Conservation (phyloP, 2,113 vertebrate genomes). For the Nestor notabilis region DNA sequence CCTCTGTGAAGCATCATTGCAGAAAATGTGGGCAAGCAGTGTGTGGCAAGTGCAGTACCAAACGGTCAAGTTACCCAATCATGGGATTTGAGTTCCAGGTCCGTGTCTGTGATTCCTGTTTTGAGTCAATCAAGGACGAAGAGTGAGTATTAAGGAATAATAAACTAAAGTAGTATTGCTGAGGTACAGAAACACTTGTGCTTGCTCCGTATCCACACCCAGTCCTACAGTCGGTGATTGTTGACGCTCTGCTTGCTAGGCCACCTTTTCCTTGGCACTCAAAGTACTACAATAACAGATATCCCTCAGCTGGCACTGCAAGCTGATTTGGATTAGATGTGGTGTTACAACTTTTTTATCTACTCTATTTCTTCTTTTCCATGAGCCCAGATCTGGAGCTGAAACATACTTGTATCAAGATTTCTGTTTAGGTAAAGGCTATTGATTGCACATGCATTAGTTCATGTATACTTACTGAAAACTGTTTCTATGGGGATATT, state of each 20-base stretch:
- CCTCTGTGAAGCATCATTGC: constrained; percentile 88
- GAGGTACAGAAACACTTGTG: background rate
- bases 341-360: background rate
- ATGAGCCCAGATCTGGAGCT: background rate
- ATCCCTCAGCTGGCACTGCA: background rate
- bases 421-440: background rate
- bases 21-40: constrained; percentile 95
- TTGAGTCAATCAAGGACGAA: constrained; percentile 92
- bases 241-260: background rate
- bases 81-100: constrained; percentile 99
- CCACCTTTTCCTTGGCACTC: background rate
- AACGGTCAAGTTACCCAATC: constrained; percentile 89
- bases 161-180: background rate
- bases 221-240: background rate
- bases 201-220: background rate
- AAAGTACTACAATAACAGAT: background rate
- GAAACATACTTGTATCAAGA: background rate
- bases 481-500: background rate
- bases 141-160: constrained; percentile 84
- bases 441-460: background rate
- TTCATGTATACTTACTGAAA: background rate
- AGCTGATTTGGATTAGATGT: background rate
- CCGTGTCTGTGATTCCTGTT: constrained; percentile 92
- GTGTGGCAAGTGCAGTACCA: constrained; percentile 94
- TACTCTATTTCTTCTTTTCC: background rate